Evolutionary conservation across 2,888 invertebrate genomes (phyloP), one percentile per base, ranked within the genome.

Genomic region (Agonopterix heracliana): DNA sequence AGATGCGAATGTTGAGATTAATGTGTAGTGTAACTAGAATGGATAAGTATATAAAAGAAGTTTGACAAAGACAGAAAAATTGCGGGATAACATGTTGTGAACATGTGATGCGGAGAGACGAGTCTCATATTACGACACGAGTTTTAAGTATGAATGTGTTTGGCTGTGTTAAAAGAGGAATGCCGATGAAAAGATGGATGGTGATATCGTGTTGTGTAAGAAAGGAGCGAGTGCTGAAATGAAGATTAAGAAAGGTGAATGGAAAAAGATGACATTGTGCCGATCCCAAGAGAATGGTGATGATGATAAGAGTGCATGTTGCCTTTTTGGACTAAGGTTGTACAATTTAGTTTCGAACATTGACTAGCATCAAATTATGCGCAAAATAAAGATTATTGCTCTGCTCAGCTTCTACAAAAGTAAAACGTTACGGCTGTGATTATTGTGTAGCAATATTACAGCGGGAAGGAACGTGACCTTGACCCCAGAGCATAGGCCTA

Each of bases 401-500:
- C 26, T 17, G 17, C 17, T 17, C 26, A 26, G 26, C 26, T 26
- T 26, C 26, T 26, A 26, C 26, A 26, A 26, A 26, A 26, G 26
- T 26, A 26, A 26, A 26, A 7, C 7, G 26, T 26, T 7, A 26
- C 26, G 26, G 26, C 7, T 26, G 26, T 26, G 26, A 26, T 26
- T 26, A 26, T 26, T 26, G 26, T 26, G 26, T 26, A 26, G 26
- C n/a, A 38, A 38, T 38, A 38, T 38, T 38, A n/a, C n/a, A 38
- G 69, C 63, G 72, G 77, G 74, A 78, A 73, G 71, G 68, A 70
- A 66, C 77, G 75, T 88, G 86, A 86, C 89, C 89, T 89, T 89
- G 89, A 89, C 87, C 87, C 78, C 74, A 74, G 84, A 80, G 77
- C 73, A 79, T 83, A 86, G 85, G 88, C 89, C 86, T 88, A 89